Conservation (phyloP, 2,113 vertebrate genomes). For the Oxyruncus cristatus region DNA sequence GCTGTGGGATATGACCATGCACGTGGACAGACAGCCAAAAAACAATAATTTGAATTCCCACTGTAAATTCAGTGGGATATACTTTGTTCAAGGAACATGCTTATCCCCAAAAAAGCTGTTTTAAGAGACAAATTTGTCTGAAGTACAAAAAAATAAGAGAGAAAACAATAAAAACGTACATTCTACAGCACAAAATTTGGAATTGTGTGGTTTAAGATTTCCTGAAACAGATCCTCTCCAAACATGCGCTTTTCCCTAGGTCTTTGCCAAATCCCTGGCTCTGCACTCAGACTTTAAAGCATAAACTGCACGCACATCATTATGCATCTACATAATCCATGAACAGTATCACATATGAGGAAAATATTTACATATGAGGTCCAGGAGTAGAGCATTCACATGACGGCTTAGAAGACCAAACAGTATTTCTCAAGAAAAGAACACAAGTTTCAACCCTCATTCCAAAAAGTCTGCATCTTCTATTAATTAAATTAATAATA, state of each 20-base stretch:
- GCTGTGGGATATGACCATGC: rapidly evolving
- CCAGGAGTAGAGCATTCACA: background rate
- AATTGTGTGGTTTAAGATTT: background rate
- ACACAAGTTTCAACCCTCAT: background rate
- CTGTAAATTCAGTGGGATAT: background rate
- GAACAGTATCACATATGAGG: background rate
- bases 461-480: background rate
- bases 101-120: background rate
- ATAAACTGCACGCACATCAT: background rate
- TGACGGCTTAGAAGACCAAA: background rate
- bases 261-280: background rate
- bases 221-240: background rate
- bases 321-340: background rate
- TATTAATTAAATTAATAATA: background rate
- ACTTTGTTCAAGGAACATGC: background rate
- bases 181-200: background rate
- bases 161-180: background rate
- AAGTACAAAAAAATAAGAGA: background rate
- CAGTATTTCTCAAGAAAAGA: background rate
- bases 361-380: background rate
- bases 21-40: background rate
- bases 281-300: background rate
- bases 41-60: background rate
- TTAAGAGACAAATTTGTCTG: background rate
- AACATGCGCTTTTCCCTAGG: background rate